A percentile compares a stretch with the other conserved stretches of the same genome.
Conservation (phyloP, 2,888 invertebrate species). For the Ryuthela nishihirai region DNA sequence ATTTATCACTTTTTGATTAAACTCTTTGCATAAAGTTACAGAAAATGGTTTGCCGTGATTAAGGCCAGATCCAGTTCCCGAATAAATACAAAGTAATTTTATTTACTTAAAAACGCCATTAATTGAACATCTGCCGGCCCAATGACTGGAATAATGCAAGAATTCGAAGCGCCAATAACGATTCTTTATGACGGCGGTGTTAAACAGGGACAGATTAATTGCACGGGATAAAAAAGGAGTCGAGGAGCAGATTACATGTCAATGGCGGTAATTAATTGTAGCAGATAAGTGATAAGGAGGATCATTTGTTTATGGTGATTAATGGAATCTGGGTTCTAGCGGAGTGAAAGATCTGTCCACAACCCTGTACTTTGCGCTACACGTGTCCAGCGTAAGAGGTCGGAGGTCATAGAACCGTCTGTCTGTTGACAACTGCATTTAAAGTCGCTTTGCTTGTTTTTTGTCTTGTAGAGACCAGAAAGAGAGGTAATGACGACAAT, state of each 20-base stretch:
- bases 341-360: no score
- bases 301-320: conserved; percentile 39
- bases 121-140: conserved; percentile 34
- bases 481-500: no score
- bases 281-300: conserved; percentile 26
- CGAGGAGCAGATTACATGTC: conserved; percentile 37
- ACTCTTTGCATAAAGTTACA: no score
- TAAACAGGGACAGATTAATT: conserved; percentile 37
- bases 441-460: no score
- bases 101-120: conserved; percentile 39
- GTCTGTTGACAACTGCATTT: no score
- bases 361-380: no score
- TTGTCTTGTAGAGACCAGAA: no score
- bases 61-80: conserved; percentile 27
- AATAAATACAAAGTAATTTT: conserved; percentile 35
- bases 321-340: conserved; percentile 35
- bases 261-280: conserved; percentile 38
- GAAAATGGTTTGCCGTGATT: conserved; percentile 18
- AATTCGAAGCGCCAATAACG: conserved; percentile 25
- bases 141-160: conserved; percentile 26
- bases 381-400: no score
- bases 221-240: conserved; percentile 37
- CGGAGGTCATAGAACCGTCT: no score
- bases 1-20: no score
- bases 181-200: no score